Base-by-base conservation (phyloP, 2,113 vertebrate genomes). In the Promerops cafer region DNA sequence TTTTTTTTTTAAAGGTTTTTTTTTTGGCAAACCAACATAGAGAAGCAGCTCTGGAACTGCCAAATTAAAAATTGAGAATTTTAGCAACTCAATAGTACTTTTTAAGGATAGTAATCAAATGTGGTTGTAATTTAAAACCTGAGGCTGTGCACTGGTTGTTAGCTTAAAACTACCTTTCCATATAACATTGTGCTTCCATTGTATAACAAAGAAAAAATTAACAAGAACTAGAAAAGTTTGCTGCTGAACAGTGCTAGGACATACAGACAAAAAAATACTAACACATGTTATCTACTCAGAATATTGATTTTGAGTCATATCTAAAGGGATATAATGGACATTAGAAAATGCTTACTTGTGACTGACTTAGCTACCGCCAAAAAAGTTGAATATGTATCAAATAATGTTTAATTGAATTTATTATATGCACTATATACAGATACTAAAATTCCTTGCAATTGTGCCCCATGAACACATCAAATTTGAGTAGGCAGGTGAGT, bases 181-280 rank as follows among this genome's bases (percentile, higher is more conserved):
- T 98, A 97, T 98, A 99, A 98, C 98, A 98, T 99, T 99, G 99
- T 99, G 99, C 99, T 99, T 99, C 98, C 98, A 97, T 98, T 98
- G 98, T 98, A 97, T 98, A 98, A 98, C 97, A 98, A 98, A 98
- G 96, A 97, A 98, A 97, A 97, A 98, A 98, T 89, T 93, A 98
- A 98, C 96, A 97, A 97, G 97, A 97, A 97, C 97, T 98, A 98
- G 97, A 98, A 97, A 98, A 98, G 96, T 97, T 93, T 94, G 94
- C 93, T 97, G 97, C 96, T 95, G 98, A 98, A 98, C 98, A 98
- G 98, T 98, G 98, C 98, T 98, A 98, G 97, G 98, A 98, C 98
- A 98, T 98, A 98, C 98, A 99, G 98, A 99, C 98, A 97, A 97
- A 98, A 97, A 96, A 97, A 94, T 97, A 98, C 98, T 97, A 98